These are phyloP conservation scores for Penaeus chinensis DNA, from an alignment of 1,140 invertebrate genomes.

Conservation along the genomic window DNA sequence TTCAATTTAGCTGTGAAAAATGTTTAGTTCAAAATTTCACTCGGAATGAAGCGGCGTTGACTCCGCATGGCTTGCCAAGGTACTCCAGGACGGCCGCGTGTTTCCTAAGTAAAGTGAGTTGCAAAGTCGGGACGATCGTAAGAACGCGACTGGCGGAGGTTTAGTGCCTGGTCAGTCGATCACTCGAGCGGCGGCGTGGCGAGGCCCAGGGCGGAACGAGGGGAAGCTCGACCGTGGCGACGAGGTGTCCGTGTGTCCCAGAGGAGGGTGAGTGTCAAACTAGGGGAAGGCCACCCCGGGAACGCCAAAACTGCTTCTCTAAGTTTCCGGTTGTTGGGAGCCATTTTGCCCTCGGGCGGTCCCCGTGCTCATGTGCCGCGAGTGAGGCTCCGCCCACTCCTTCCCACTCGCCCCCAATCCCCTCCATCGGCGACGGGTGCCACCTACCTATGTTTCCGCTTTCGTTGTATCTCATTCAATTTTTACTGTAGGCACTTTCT, in stretches of 20 bases:
- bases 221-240: constrained; percentile 24
- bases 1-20: no score
- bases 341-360: constrained; percentile 56
- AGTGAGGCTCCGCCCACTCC: constrained; percentile 48
- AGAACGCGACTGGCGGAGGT: no score
- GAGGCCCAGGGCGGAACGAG: constrained; percentile 15
- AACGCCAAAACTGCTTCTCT: constrained; percentile 62
- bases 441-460: background rate
- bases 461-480: background rate
- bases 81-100: no score
- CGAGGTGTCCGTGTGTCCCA: constrained; percentile 55
- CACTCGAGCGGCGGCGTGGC: no score
- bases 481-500: background rate
- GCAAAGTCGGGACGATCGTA: no score
- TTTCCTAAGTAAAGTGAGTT: no score
- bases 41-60: no score
- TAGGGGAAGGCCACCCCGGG: constrained; percentile 59
- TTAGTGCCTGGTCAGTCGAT: no score
- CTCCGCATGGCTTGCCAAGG: no score
- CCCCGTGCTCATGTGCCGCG: constrained; percentile 58
- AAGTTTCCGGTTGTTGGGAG: constrained; percentile 61
- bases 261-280: constrained; percentile 59
- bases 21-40: no score
- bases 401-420: constrained; percentile 22
- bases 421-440: background rate